These are phyloP conservation scores for Arothron firmamentum DNA, from an alignment of 2,113 vertebrate species.

Conservation along the genomic window DNA sequence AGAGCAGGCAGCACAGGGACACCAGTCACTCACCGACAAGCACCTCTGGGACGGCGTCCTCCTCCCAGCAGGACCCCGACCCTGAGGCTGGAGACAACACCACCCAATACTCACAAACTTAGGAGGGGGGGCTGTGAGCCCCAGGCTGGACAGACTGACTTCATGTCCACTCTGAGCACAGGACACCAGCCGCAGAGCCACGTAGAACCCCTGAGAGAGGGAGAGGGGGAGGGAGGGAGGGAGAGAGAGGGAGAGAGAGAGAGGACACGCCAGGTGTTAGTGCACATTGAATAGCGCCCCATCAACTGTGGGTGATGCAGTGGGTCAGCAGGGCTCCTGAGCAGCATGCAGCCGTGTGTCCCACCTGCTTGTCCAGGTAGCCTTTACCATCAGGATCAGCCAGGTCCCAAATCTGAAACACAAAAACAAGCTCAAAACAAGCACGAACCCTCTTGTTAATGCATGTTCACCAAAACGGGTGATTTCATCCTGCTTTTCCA, in stretches of 20 bases:
- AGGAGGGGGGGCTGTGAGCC: slow-evolving; percentile 82
- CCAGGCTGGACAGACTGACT: slow-evolving; percentile 82
- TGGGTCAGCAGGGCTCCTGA: no score
- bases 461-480: no score
- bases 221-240: no score
- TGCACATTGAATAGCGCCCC: no score
- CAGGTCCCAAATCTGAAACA: slow-evolving; percentile 93
- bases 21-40: no score
- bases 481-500: no score
- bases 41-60: no score
- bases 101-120: slow-evolving; percentile 93
- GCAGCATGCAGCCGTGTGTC: neutral
- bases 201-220: slow-evolving; percentile 84
- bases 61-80: no score
- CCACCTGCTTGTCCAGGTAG: slow-evolving; percentile 95
- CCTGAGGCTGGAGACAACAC: no score
- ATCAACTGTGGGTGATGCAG: no score
- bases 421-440: slow-evolving; percentile 7
- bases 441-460: no score
- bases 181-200: slow-evolving; percentile 88
- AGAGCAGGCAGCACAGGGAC: neutral
- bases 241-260: neutral
- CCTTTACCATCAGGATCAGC: slow-evolving; percentile 97
- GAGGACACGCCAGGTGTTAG: no score
- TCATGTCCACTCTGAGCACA: slow-evolving; percentile 93